Base-by-base conservation (phyloP, 2,797 vertebrate genomes). In the Synanceia verrucosa region DNA sequence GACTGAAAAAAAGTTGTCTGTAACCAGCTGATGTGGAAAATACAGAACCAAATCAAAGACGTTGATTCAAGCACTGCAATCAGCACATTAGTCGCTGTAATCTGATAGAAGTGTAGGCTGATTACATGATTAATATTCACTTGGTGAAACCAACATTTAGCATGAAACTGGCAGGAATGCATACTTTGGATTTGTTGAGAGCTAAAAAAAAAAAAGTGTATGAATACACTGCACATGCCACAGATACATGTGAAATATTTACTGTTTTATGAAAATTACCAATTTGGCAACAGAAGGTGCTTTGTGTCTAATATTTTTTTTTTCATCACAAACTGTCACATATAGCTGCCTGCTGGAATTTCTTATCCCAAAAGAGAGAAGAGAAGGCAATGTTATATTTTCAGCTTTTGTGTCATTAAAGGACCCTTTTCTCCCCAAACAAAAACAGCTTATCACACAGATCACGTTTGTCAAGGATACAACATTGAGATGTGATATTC, bases 261-360 rank as follows among this genome's bases (percentile, higher is more conserved):
- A 77, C 41, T 58, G 47, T 62, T 70, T 65, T 56, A 65, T 79
- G 51, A 50, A 67, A 64, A 87, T 81, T 44, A 83, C 73, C 65
- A 65, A 62, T 83, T 79, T 70, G 80, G 77, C 81, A 82, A 90
- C 79, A 83, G 84, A 92, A 92, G 86, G 86, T 91, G 87, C 83
- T 90, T 86, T 82, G 66, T 89, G 81, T 80, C 63, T 67, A 58
- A 73, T 70, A 57, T 46, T 13, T 65, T 36, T 58, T 66, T 67
- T 66, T 58, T 43, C n/a, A 73, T 81, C 78, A 83, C 79, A 85
- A 88, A 86, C 73, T 63, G 76, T 90, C 79, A 89, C 84, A 87
- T 81, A 66, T 91, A 93, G 91, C 90, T 92, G 91, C 91, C 91
- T 86, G 86, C 84, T 90, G 87, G 88, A 90, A 87, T 84, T 76